Percentiles rank a stretch among this genome's conserved stretches.
Evolutionary conservation across 2,888 invertebrate species (phyloP).

Genomic region (Homarus gammarus): DNA sequence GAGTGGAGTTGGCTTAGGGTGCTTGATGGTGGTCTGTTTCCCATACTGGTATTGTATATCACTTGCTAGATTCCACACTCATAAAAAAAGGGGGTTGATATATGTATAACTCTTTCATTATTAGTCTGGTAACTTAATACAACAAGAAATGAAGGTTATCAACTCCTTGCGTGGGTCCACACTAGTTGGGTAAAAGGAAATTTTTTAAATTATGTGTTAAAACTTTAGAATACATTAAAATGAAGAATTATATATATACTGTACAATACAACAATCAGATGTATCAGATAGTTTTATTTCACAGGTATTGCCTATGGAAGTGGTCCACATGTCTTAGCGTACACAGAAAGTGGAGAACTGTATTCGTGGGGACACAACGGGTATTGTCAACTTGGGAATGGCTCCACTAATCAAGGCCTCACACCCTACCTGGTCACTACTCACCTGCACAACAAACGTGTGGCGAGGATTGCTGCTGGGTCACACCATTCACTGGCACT

Average conservation of each 20-base stretch:
- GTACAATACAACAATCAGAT: neutral
- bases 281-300: neutral
- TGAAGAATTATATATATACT: neutral
- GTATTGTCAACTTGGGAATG: constrained; percentile 83
- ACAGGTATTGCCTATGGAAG: constrained; percentile 82
- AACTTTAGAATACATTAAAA: too few species aligned
- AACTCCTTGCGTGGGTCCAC: too few species aligned
- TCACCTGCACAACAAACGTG: constrained; percentile 78
- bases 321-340: constrained; percentile 83
- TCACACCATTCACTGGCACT: constrained; percentile 83
- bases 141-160: too few species aligned
- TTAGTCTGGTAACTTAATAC: too few species aligned
- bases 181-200: too few species aligned
- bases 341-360: constrained; percentile 82
- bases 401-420: constrained; percentile 81
- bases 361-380: constrained; percentile 84
- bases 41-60: too few species aligned
- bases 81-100: too few species aligned
- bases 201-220: too few species aligned
- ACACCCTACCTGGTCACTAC: constrained; percentile 81
- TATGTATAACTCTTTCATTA: too few species aligned
- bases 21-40: too few species aligned
- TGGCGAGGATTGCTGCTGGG: constrained; percentile 81
- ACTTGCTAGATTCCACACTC: too few species aligned
- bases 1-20: too few species aligned